These are phyloP conservation scores for Pelodiscus sinensis DNA, from an alignment of 2,113 vertebrate species.

Conservation along the genomic window DNA sequence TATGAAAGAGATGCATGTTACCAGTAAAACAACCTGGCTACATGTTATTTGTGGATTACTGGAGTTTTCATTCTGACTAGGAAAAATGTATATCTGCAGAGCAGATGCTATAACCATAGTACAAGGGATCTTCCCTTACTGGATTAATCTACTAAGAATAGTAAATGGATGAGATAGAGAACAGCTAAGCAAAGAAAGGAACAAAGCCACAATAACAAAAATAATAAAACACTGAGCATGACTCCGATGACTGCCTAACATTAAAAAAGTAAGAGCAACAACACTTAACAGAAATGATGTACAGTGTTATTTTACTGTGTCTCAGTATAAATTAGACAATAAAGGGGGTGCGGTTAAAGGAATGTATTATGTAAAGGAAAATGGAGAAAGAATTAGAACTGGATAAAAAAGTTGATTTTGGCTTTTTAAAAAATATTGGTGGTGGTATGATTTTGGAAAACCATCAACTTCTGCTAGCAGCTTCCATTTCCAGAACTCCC, in stretches of 20 bases:
- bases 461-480: not conserved
- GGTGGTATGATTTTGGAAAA: fast-evolving
- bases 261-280: constrained; percentile 45
- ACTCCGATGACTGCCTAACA: constrained; percentile 54
- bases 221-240: constrained; percentile 55
- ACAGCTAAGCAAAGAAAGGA: constrained; percentile 73
- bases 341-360: not conserved
- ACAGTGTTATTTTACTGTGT: not conserved
- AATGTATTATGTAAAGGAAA: not conserved
- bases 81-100: constrained; percentile 60
- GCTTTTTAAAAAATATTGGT: not conserved
- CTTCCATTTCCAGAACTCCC: not conserved
- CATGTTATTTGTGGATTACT: constrained; percentile 35
- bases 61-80: constrained; percentile 68
- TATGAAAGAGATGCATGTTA: constrained; percentile 57
- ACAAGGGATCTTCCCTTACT: constrained; percentile 56
- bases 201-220: constrained; percentile 75
- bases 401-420: not conserved
- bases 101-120: constrained; percentile 67
- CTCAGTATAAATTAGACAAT: not conserved
- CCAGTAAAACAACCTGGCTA: constrained; percentile 55
- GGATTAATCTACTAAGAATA: constrained; percentile 56
- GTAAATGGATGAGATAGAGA: constrained; percentile 43
- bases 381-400: not conserved
- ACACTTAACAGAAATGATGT: constrained; percentile 32